Conservation (phyloP, 2,113 vertebrate species). For the Trinectes maculatus region DNA sequence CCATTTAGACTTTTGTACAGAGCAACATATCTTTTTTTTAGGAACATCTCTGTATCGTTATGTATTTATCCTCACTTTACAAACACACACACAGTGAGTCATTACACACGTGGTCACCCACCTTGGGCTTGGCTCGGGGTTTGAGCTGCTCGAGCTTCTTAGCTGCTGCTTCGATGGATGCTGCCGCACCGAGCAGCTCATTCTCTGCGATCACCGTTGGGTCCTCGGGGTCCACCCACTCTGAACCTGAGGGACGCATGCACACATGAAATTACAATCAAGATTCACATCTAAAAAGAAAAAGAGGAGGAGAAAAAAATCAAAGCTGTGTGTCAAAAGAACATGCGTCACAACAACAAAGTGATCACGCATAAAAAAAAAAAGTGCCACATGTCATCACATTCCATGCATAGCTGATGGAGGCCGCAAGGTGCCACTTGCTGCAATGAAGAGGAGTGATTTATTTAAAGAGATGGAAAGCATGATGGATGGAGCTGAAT, state of each 20-base stretch:
- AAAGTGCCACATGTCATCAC: conserved; percentile 25
- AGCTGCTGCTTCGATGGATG: conserved; percentile 97
- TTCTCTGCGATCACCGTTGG: conserved; percentile 97
- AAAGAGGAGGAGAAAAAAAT: background rate
- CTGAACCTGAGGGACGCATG: conserved; percentile 82
- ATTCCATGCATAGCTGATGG: conserved; percentile 69
- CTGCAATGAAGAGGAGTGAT: conserved; percentile 57
- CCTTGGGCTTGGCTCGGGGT: conserved; percentile 97
- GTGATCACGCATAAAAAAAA: conserved; percentile 31
- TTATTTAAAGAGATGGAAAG: conserved; percentile 39
- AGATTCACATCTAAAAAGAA: background rate
- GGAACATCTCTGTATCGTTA: background rate
- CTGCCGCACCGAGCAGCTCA: conserved; percentile 94
- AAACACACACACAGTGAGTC: background rate
- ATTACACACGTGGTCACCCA: conserved; percentile 56
- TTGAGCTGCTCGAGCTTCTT: conserved; percentile 99
- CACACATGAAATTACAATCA: background rate
- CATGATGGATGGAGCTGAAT: conserved; percentile 25
- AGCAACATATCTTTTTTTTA: background rate
- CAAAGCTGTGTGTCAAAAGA: conserved; percentile 11
- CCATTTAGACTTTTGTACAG: too few species aligned
- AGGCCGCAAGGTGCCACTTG: conserved; percentile 51
- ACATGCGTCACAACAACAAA: conserved; percentile 64
- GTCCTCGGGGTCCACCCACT: conserved; percentile 99
- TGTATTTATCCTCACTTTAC: background rate